phyloP scores from a whole-genome alignment of 2,797 vertebrate species.

The Decapterus maruadsi region DNA sequence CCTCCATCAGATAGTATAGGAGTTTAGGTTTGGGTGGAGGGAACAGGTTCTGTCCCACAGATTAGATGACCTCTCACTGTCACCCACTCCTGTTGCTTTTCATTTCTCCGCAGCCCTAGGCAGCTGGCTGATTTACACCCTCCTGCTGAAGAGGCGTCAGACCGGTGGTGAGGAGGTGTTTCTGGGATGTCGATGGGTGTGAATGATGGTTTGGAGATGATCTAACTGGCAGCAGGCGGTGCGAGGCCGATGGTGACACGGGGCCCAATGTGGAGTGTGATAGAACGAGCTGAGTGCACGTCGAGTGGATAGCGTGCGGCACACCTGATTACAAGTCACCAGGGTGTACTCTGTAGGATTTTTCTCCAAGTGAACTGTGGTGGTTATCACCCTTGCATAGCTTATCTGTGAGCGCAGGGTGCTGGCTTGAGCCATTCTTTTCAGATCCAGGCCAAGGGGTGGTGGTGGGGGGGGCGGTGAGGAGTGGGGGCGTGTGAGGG shows the following conservation, averaged over 20 bases:
- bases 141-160: conserved; percentile 46
- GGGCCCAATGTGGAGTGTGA: conserved; percentile 51
- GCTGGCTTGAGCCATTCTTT: conserved; percentile 51
- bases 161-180: conserved; percentile 58
- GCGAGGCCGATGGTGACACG: conserved; percentile 20
- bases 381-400: conserved; percentile 55
- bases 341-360: conserved; percentile 41
- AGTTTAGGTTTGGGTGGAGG: not conserved
- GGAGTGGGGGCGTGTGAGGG: not conserved
- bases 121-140: conserved; percentile 39
- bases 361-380: conserved; percentile 33
- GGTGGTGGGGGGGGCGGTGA: not conserved
- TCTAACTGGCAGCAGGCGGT: conserved; percentile 26
- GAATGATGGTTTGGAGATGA: conserved; percentile 53
- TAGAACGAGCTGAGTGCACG: conserved; percentile 59
- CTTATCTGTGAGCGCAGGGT: conserved; percentile 65
- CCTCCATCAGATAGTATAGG: not conserved
- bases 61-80: conserved; percentile 47
- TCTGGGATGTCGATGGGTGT: conserved; percentile 47
- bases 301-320: conserved; percentile 66
- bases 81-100: conserved; percentile 20
- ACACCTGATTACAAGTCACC: conserved; percentile 71
- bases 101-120: not conserved
- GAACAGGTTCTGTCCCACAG: conserved; percentile 13
- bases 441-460: conserved; percentile 45